Evolutionary conservation across 2,113 vertebrate genomes (phyloP).

Genomic region (Phycodurus eques): DNA sequence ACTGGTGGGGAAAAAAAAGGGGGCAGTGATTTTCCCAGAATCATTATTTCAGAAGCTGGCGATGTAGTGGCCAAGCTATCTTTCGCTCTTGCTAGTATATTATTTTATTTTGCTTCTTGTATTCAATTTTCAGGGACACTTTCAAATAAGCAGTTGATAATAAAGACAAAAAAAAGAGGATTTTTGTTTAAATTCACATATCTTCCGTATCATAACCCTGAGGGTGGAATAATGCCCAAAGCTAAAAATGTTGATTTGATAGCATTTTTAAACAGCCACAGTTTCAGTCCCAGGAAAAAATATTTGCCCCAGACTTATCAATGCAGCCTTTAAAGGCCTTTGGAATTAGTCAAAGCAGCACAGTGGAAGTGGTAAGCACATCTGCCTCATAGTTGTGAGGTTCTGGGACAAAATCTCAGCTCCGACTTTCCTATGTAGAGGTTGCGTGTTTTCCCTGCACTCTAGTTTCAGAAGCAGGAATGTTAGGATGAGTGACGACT

Average conservation of each 20-base stretch:
- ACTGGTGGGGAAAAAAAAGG: constrained; percentile 44
- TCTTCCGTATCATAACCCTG: background rate
- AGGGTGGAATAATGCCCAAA: background rate
- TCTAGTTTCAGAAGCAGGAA: no score
- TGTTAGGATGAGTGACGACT: no score
- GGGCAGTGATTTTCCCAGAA: constrained; percentile 51
- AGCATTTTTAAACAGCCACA: background rate
- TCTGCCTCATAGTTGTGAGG: no score
- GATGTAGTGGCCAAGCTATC: constrained; percentile 30
- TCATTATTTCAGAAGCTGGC: constrained; percentile 57
- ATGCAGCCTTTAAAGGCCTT: background rate
- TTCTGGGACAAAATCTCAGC: no score
- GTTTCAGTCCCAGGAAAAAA: background rate
- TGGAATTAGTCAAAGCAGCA: background rate
- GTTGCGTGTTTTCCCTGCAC: no score
- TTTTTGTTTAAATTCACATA: background rate
- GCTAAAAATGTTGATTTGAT: constrained; percentile 3
- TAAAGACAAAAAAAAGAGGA: background rate
- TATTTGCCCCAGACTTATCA: background rate
- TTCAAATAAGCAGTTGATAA: background rate
- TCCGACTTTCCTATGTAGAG: no score
- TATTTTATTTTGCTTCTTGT: constrained; percentile 12
- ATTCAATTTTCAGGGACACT: constrained; percentile 19
- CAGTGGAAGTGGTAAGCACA: no score
- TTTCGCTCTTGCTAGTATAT: background rate